Evolutionary conservation across 2,888 invertebrate genomes (phyloP).

Genomic region (Lordiphosa fenestrarum): DNA sequence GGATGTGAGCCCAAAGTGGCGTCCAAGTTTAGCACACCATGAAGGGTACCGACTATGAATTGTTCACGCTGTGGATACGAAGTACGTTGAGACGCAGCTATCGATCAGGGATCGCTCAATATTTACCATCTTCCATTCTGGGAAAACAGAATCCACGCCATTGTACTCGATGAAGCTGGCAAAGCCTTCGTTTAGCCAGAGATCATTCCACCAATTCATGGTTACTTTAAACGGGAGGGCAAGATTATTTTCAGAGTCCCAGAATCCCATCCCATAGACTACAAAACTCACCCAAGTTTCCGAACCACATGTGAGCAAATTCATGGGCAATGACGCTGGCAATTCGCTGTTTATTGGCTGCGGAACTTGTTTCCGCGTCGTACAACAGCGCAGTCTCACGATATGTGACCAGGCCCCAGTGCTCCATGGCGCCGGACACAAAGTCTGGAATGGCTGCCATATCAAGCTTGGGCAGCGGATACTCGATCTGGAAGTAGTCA

Average conservation of each 20-base stretch:
- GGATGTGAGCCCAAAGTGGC: constrained; percentile 93
- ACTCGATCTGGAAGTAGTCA: constrained; percentile 90
- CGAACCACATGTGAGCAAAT: constrained; percentile 97
- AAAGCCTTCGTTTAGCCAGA: constrained; percentile 97
- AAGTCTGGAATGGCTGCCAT: constrained; percentile 80
- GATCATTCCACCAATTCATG: constrained; percentile 95
- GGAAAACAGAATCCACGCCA: constrained; percentile 86
- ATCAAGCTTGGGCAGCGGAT: constrained; percentile 93
- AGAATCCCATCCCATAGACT: too few species aligned
- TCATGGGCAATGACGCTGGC: constrained; percentile 94
- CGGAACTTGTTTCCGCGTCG: constrained; percentile 86
- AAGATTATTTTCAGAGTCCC: not conserved
- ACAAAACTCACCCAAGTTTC: constrained; percentile 86
- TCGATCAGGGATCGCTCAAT: not conserved
- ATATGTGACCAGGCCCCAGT: constrained; percentile 96
- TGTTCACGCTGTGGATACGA: constrained; percentile 85
- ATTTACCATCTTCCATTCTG: constrained; percentile 89
- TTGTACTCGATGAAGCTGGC: constrained; percentile 95
- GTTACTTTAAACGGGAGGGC: constrained; percentile 84
- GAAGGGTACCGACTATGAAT: constrained; percentile 87
- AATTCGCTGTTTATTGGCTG: constrained; percentile 87
- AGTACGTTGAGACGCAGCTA: not conserved
- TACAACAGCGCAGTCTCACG: constrained; percentile 92
- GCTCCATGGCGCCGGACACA: constrained; percentile 95
- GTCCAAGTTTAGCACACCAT: constrained; percentile 87